Percentiles rank a stretch among this genome's conserved stretches.
Evolutionary conservation across 2,113 vertebrate genomes (phyloP).

Genomic region (Microcebus jonahi): DNA sequence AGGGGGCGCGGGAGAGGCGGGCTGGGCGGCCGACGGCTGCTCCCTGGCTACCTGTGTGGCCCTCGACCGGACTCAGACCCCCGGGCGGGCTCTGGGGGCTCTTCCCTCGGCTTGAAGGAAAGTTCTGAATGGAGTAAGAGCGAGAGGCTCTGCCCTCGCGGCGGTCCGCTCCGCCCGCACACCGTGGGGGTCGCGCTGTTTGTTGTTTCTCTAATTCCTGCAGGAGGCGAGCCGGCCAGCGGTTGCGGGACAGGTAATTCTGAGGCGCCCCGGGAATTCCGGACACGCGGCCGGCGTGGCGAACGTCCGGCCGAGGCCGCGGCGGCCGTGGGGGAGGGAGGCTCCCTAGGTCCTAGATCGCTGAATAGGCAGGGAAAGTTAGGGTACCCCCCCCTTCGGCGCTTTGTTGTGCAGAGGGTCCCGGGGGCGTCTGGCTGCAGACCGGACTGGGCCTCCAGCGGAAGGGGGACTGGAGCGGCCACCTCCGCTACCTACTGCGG

Average conservation of each 20-base stretch:
- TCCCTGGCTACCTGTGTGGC: conserved; percentile 98
- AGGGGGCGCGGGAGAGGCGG: conserved; percentile 84
- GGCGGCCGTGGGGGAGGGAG: background rate
- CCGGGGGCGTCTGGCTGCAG: background rate
- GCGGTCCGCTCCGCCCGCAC: background rate
- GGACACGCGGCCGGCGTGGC: conserved; percentile 19
- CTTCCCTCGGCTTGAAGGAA: background rate
- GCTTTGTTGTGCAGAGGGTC: background rate
- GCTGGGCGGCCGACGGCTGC: conserved; percentile 75
- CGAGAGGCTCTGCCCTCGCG: background rate
- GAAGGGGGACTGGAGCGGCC: background rate
- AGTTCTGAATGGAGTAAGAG: background rate
- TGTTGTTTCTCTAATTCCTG: conserved; percentile 39
- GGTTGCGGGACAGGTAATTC: conserved; percentile 66
- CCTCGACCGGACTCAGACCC: conserved; percentile 81
- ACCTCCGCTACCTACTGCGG: background rate
- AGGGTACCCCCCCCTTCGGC: background rate
- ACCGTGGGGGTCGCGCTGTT: conserved; percentile 36
- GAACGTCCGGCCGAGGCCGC: background rate
- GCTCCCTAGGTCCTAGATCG: background rate
- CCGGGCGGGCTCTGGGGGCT: conserved; percentile 58
- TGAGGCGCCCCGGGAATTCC: conserved; percentile 3
- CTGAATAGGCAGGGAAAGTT: background rate
- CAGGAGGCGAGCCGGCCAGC: conserved; percentile 11
- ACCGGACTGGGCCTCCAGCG: background rate